Percentiles rank a stretch among this genome's conserved stretches.
These are phyloP conservation scores for Cerceris ruficornis DNA, from an alignment of 2,888 invertebrate species.

Conservation along the genomic window DNA sequence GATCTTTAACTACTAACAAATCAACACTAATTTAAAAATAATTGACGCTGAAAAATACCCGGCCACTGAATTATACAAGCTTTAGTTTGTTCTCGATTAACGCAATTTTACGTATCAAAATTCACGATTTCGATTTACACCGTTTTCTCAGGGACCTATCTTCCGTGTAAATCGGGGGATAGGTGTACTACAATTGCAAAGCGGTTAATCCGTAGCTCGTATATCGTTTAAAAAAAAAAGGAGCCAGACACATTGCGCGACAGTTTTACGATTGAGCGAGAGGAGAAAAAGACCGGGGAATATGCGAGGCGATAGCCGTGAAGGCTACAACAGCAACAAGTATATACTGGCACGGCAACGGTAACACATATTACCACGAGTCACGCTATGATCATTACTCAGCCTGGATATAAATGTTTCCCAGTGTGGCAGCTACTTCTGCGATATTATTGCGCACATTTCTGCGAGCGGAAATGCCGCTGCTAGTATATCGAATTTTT, in stretches of 20 bases:
- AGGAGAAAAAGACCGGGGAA: neutral
- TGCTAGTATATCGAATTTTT: neutral
- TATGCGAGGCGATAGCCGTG: neutral
- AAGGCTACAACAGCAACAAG: constrained; percentile 5
- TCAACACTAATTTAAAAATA: no score
- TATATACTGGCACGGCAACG: neutral
- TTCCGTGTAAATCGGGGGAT: no score
- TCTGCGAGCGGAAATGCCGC: neutral
- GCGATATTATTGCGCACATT: constrained; percentile 7
- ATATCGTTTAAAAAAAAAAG: neutral
- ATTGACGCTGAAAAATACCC: no score
- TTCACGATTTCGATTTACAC: no score
- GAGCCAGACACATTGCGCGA: neutral
- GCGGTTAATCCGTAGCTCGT: no score
- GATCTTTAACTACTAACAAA: no score
- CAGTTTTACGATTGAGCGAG: neutral
- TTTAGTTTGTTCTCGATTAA: no score
- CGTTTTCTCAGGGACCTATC: no score
- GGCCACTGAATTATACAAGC: no score
- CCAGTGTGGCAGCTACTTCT: constrained; percentile 1
- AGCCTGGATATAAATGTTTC: constrained; percentile 23
- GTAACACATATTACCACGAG: constrained; percentile 3
- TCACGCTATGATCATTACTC: constrained; percentile 16
- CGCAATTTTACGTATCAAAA: no score
- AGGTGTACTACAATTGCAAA: no score